Percentiles rank a stretch among this genome's conserved stretches.
Evolutionary conservation across 2,888 invertebrate genomes (phyloP).

Genomic region (Apamea epomidion): DNA sequence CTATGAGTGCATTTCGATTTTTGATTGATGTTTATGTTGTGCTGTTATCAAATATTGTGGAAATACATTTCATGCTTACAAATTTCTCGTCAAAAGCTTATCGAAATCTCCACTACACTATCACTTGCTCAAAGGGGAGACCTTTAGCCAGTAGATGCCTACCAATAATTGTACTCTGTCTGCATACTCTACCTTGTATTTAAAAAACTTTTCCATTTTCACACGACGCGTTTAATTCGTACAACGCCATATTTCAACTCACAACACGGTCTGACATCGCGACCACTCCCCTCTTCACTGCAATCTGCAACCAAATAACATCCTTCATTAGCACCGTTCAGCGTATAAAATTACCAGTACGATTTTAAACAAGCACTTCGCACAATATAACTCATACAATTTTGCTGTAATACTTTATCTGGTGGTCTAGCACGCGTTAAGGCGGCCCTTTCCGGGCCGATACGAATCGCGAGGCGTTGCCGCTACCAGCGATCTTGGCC

Average conservation of each 20-base stretch:
- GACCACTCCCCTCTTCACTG: slow-evolving; percentile 63
- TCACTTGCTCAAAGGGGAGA: background rate
- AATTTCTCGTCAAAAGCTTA: background rate
- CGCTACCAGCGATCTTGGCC: slow-evolving; percentile 80
- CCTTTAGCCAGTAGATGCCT: background rate
- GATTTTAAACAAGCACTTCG: slow-evolving; percentile 81
- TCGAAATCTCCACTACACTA: too few relatives aligned
- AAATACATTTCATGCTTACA: background rate
- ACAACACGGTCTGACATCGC: slow-evolving; percentile 56
- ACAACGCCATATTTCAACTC: slow-evolving; percentile 56
- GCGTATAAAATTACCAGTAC: slow-evolving; percentile 74
- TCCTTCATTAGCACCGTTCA: slow-evolving; percentile 62
- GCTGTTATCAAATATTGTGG: slow-evolving; percentile 25
- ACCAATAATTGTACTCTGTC: slow-evolving; percentile 26
- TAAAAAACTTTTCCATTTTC: slow-evolving; percentile 53
- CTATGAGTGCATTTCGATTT: slow-evolving; percentile 65
- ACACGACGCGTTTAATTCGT: slow-evolving; percentile 51
- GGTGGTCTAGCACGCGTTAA: slow-evolving; percentile 80
- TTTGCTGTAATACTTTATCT: slow-evolving; percentile 78
- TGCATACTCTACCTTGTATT: slow-evolving; percentile 29
- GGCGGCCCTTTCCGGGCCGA: slow-evolving; percentile 79
- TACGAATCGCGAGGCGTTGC: slow-evolving; percentile 84
- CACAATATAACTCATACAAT: slow-evolving; percentile 82
- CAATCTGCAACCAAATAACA: slow-evolving; percentile 68
- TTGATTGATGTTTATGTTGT: slow-evolving; percentile 54